Conservation (phyloP, 1,140 invertebrate genomes). For the Pseudoatta argentina region DNA sequence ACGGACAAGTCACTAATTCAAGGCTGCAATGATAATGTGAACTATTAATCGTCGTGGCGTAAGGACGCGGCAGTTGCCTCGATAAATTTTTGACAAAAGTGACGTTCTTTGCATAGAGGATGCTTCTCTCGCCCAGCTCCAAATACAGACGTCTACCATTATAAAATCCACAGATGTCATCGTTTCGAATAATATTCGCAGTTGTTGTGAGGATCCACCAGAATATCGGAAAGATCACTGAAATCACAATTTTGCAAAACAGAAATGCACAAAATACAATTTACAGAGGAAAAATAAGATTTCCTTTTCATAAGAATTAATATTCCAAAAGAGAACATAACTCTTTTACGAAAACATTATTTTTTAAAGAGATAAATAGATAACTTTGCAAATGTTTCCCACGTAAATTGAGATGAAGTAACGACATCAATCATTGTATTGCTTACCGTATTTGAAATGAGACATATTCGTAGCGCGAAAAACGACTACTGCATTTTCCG, state of each 20-base stretch:
- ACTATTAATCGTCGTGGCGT: slow-evolving; percentile 76
- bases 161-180: slow-evolving; percentile 88
- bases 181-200: slow-evolving; percentile 81
- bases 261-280: neutral
- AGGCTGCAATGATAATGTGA: slow-evolving; percentile 88
- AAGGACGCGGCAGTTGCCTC: slow-evolving; percentile 72
- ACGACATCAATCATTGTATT: neutral
- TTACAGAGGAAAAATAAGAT: neutral
- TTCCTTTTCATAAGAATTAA: neutral
- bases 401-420: neutral
- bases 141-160: slow-evolving; percentile 88
- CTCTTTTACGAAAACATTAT: neutral
- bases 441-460: slow-evolving; percentile 79
- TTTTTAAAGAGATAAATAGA: neutral
- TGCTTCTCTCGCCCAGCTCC: slow-evolving; percentile 88
- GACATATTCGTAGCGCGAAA: slow-evolving; percentile 78
- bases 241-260: slow-evolving; percentile 13
- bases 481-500: slow-evolving; percentile 62
- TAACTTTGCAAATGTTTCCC: neutral
- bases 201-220: slow-evolving; percentile 52
- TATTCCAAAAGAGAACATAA: neutral
- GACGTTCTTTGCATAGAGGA: slow-evolving; percentile 87
- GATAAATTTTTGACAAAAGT: slow-evolving; percentile 80
- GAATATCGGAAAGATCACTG: slow-evolving; percentile 56
- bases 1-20: slow-evolving; percentile 91